These are phyloP conservation scores for Cantharis rufa DNA, from an alignment of 2,888 invertebrate species.

Conservation along the genomic window DNA sequence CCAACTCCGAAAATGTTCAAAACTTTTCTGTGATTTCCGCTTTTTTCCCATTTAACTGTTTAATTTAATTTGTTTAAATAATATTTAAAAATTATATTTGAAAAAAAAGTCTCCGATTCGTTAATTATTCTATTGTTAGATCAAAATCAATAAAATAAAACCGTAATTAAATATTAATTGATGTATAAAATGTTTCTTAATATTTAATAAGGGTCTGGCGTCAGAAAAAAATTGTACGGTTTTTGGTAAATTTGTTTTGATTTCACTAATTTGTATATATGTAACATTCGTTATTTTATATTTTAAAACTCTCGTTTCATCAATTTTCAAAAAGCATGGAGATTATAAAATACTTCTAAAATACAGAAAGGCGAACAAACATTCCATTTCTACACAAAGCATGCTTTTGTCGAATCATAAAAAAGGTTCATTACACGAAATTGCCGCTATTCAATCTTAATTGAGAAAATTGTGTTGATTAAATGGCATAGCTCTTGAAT, in stretches of 20 bases:
- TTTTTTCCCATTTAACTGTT: too few species aligned
- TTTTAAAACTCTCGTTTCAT: not conserved
- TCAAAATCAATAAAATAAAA: not conserved
- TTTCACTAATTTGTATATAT: too few species aligned
- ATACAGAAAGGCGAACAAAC: not conserved
- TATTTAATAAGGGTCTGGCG: not conserved
- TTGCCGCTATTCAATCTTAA: not conserved
- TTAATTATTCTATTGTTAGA: too few species aligned
- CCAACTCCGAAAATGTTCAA: too few species aligned
- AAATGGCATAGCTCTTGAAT: not conserved
- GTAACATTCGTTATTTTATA: not conserved
- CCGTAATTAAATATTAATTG: not conserved
- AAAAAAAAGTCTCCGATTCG: too few species aligned
- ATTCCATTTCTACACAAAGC: not conserved
- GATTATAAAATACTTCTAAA: not conserved
- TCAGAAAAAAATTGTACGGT: not conserved
- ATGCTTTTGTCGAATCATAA: not conserved
- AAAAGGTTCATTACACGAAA: not conserved
- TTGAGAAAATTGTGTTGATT: slow-evolving; percentile 2
- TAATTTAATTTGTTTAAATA: too few species aligned
- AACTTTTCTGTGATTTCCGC: too few species aligned
- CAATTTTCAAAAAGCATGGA: not conserved
- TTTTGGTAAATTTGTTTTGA: not conserved
- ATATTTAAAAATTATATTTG: too few species aligned
- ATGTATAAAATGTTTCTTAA: not conserved